These are phyloP conservation scores for Rhodinocichla rosea DNA, from an alignment of 2,113 vertebrate genomes.

Conservation along the genomic window DNA sequence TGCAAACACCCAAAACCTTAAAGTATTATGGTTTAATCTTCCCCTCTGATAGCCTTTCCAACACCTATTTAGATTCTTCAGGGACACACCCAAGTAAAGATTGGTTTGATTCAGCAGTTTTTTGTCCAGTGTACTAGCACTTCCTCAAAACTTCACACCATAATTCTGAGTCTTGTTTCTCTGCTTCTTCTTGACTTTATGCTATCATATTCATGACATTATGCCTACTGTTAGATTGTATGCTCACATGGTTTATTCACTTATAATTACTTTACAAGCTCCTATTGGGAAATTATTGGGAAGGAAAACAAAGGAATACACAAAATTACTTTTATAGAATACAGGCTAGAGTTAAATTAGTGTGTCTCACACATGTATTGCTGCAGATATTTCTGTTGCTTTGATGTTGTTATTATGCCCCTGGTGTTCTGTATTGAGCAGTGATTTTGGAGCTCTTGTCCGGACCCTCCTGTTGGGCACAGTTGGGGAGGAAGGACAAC, in stretches of 20 bases:
- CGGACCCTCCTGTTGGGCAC: background rate
- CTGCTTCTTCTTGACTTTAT: background rate
- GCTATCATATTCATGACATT: background rate
- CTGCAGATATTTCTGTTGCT: background rate
- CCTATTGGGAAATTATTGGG: background rate
- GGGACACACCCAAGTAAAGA: background rate
- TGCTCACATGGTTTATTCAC: background rate
- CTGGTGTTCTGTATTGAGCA: background rate
- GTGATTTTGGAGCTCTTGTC: background rate
- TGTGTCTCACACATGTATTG: background rate
- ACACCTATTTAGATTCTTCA: background rate
- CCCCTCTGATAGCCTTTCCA: background rate
- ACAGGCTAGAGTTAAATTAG: background rate
- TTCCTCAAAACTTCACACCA: background rate
- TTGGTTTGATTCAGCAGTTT: background rate
- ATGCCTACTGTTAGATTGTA: background rate
- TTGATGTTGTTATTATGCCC: background rate
- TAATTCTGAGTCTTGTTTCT: background rate
- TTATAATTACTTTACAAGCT: background rate
- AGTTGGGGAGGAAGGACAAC: background rate
- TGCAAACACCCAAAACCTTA: background rate
- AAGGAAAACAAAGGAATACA: background rate
- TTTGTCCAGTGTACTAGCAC: background rate
- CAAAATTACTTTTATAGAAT: background rate
- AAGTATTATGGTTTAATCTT: background rate